These are phyloP conservation scores for Potamilus streckersoni DNA, from an alignment of 1,140 invertebrate genomes.

Conservation along the genomic window DNA sequence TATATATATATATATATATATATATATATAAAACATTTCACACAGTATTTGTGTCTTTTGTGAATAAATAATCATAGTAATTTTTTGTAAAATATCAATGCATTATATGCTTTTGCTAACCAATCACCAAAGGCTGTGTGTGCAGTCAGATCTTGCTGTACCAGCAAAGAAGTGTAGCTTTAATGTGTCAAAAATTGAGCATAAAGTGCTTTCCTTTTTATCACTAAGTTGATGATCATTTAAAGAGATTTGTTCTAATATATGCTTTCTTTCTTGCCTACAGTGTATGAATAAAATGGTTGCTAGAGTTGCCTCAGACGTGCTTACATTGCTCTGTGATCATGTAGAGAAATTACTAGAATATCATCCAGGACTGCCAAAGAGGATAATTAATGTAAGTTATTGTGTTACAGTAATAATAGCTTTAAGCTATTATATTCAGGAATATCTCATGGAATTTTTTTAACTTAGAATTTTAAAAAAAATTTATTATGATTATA, in stretches of 20 bases:
- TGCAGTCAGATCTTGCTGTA: background rate
- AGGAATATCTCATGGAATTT: no score
- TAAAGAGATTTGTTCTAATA: conserved; percentile 22
- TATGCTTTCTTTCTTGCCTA: conserved; percentile 53
- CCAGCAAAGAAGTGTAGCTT: background rate
- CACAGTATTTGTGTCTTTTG: no score
- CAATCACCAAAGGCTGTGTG: background rate
- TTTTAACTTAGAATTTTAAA: no score
- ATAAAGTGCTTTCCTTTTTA: background rate
- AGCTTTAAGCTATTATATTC: background rate
- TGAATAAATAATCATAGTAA: no score
- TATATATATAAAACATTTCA: no score
- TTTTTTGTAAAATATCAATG: no score
- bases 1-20: no score
- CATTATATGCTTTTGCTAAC: background rate
- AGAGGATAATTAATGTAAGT: conserved; percentile 79
- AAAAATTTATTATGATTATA: no score
- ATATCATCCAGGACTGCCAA: conserved; percentile 82
- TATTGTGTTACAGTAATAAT: background rate
- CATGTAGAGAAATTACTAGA: conserved; percentile 81
- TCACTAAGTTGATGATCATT: background rate
- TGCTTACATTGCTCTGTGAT: conserved; percentile 83
- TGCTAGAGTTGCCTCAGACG: conserved; percentile 88
- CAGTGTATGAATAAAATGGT: conserved; percentile 87
- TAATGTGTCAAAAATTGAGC: background rate